A percentile compares a stretch with the other conserved stretches of the same genome.
Evolutionary conservation across 2,888 invertebrate genomes (phyloP).

Genomic region (Selenia dentaria): DNA sequence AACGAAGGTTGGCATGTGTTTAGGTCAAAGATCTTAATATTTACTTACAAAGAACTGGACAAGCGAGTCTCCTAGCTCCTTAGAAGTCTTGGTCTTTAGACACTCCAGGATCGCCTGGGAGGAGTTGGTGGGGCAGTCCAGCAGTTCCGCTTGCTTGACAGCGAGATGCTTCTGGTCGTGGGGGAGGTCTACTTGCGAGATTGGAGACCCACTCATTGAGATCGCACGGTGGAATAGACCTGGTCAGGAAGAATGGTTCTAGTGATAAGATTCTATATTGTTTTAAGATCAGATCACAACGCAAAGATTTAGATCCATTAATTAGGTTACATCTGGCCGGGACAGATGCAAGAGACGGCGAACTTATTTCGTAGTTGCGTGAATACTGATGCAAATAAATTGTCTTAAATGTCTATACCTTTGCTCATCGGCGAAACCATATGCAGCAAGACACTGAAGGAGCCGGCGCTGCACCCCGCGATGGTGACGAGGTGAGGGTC

Average conservation of each 20-base stretch:
- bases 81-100: slow-evolving; percentile 76
- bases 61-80: slow-evolving; percentile 77
- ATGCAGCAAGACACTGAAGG: slow-evolving; percentile 75
- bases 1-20: no score
- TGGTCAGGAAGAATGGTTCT: slow-evolving; percentile 42
- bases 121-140: slow-evolving; percentile 85
- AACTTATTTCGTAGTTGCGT: no score
- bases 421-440: slow-evolving; percentile 88
- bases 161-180: slow-evolving; percentile 85
- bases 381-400: no score
- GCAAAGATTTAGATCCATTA: no score
- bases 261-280: no score
- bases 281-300: no score
- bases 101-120: slow-evolving; percentile 85
- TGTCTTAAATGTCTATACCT: no score
- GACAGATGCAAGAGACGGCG: no score
- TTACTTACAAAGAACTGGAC: slow-evolving; percentile 78
- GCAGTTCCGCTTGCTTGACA: slow-evolving; percentile 83
- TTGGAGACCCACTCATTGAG: slow-evolving; percentile 87
- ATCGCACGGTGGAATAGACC: slow-evolving; percentile 89
- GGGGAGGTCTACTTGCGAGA: no score
- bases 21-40: not conserved
- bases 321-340: no score
- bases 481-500: slow-evolving; percentile 87
- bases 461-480: slow-evolving; percentile 85